A percentile compares a stretch with the other conserved stretches of the same genome.
Conservation (phyloP, 2,888 invertebrate genomes). For the Drosophila hamatofila region DNA sequence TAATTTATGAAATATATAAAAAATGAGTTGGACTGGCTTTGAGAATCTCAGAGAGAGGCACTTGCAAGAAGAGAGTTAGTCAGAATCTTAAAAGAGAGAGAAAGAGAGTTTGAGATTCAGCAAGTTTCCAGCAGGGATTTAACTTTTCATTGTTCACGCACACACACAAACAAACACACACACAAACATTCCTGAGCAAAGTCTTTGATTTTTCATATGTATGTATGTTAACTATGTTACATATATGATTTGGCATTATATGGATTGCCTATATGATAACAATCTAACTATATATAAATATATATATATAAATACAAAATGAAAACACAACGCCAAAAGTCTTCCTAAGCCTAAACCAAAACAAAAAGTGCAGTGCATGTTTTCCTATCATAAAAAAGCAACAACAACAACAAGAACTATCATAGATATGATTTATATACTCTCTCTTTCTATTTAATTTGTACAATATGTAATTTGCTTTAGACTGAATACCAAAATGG, state of each 20-base stretch:
- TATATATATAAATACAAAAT: conserved; percentile 44
- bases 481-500: conserved; percentile 66
- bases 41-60: conserved; percentile 42
- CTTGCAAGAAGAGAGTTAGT: conserved; percentile 25
- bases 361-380: conserved; percentile 45
- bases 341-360: conserved; percentile 78
- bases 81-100: conserved; percentile 10
- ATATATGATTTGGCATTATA: conserved; percentile 37
- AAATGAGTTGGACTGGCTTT: conserved; percentile 24
- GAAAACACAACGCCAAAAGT: conserved; percentile 82
- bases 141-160: conserved; percentile 29
- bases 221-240: conserved; percentile 31
- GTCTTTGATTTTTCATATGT: conserved; percentile 65
- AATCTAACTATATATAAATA: conserved; percentile 20
- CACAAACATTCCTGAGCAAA: conserved; percentile 70
- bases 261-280: conserved; percentile 27
- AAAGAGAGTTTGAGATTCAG: conserved; percentile 14
- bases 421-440: conserved; percentile 22
- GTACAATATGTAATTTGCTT: conserved; percentile 58
- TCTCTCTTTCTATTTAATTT: conserved; percentile 32
- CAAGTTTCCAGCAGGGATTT: conserved; percentile 8
- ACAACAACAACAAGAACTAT: conserved; percentile 25
- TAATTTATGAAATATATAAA: not conserved
- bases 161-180: conserved; percentile 32
- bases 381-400: conserved; percentile 38